Conservation (phyloP, 2,888 invertebrate species). For the Pimpla rufipes region DNA sequence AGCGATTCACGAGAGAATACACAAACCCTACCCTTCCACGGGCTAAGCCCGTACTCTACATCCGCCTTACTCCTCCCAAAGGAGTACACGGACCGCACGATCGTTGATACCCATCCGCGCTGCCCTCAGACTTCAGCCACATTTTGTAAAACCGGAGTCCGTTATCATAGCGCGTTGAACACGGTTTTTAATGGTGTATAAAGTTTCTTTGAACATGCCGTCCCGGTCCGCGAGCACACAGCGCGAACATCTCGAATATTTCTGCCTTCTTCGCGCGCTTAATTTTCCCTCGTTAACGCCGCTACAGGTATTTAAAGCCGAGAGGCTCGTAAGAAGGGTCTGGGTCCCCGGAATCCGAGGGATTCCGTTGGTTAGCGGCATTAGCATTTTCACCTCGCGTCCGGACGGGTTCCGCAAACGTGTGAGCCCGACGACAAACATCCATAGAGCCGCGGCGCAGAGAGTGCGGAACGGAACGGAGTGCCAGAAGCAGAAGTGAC, state of each 20-base stretch:
- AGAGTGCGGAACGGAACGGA: background rate
- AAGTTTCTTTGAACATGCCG: constrained; percentile 3
- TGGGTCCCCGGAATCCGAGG: background rate
- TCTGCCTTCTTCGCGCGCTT: too few relatives aligned
- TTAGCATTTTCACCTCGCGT: constrained; percentile 19
- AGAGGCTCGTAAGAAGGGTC: background rate
- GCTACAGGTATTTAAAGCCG: background rate
- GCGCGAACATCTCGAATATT: background rate
- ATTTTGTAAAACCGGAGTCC: background rate
- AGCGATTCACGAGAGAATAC: constrained; percentile 56
- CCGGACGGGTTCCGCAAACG: background rate
- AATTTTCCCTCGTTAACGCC: background rate
- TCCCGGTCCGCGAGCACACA: background rate
- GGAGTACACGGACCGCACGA: constrained; percentile 42
- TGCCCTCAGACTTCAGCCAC: background rate
- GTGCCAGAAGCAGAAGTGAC: constrained; percentile 2
- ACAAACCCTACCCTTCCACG: constrained; percentile 11
- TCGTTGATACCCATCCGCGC: constrained; percentile 5
- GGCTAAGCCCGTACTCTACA: background rate
- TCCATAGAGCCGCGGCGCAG: background rate
- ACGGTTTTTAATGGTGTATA: background rate
- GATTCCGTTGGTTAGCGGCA: background rate
- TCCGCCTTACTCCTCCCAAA: constrained; percentile 44
- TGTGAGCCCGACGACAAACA: background rate
- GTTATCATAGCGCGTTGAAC: background rate